Percentiles rank a stretch among this genome's conserved stretches.
These are phyloP conservation scores for Ceratothoa steindachneri DNA, from an alignment of 2,888 invertebrate genomes.

Conservation along the genomic window DNA sequence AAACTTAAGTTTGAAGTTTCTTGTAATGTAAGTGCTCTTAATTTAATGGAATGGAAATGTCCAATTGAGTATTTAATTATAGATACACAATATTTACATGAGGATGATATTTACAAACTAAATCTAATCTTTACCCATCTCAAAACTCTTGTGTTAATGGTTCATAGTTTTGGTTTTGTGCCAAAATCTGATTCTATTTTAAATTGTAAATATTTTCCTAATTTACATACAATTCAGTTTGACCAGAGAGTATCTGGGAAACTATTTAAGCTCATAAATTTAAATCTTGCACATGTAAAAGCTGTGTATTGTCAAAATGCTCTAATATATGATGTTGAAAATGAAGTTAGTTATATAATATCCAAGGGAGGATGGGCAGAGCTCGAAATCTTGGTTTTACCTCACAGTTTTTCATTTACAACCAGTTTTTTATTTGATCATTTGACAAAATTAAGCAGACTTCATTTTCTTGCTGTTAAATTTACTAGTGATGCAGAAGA, in stretches of 20 bases:
- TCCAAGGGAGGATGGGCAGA: slow-evolving; percentile 25
- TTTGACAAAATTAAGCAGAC: not conserved
- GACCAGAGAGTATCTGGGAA: slow-evolving; percentile 30
- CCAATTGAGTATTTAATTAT: slow-evolving; percentile 25
- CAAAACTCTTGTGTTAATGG: slow-evolving; percentile 26
- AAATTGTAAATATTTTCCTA: slow-evolving; percentile 15
- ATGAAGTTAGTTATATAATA: slow-evolving; percentile 15
- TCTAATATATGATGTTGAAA: slow-evolving; percentile 23
- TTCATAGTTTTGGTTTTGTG: slow-evolving; percentile 36
- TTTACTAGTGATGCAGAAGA: not conserved
- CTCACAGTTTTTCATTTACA: not conserved
- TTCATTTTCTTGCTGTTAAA: not conserved
- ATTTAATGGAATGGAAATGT: slow-evolving; percentile 9
- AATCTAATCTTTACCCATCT: slow-evolving; percentile 22
- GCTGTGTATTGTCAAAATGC: slow-evolving; percentile 26
- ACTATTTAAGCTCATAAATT: slow-evolving; percentile 25
- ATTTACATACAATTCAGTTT: slow-evolving; percentile 28
- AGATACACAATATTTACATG: slow-evolving; percentile 21
- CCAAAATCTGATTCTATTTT: not conserved
- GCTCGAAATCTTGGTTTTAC: slow-evolving; percentile 18
- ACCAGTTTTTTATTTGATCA: not conserved
- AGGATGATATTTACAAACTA: slow-evolving; percentile 19
- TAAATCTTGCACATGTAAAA: slow-evolving; percentile 17
- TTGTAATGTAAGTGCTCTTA: slow-evolving; percentile 11
- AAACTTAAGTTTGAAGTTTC: slow-evolving; percentile 18